phyloP scores from a whole-genome alignment of 2,888 invertebrate species.

The Chirona hameri region DNA sequence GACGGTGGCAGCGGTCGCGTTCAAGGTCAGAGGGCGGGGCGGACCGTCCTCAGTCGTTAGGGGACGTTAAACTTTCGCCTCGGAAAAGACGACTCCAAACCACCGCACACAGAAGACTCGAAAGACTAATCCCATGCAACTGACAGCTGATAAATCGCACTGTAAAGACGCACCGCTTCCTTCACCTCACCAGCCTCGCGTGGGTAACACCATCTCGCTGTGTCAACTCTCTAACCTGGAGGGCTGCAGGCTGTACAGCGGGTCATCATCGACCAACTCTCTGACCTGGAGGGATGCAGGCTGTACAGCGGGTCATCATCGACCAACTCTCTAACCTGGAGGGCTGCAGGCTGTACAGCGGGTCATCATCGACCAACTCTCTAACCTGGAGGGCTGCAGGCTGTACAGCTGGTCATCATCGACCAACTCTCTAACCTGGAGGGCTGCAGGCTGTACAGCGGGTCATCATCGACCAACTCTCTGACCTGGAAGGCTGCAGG shows the following conservation, averaged over 20 bases:
- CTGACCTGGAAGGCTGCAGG: conserved; percentile 71
- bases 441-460: conserved; percentile 80
- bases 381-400: no score
- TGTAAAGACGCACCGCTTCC: no score
- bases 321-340: conserved; percentile 65
- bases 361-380: conserved; percentile 75
- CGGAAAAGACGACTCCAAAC: no score
- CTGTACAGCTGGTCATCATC: no score
- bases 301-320: conserved; percentile 93
- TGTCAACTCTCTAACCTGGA: conserved; percentile 58
- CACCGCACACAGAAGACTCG: no score
- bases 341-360: conserved; percentile 80
- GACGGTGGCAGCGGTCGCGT: no score
- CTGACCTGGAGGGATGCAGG: conserved; percentile 60
- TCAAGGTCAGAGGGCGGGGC: no score
- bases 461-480: conserved; percentile 77
- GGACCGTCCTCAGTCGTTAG: no score
- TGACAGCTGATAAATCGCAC: no score
- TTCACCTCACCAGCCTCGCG: conserved; percentile 53
- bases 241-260: conserved; percentile 80
- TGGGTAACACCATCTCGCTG: no score
- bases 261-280: conserved; percentile 75
- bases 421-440: conserved; percentile 45
- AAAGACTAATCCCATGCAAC: no score
- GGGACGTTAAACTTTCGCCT: no score